Evolutionary conservation across 53 echinoderm and acorn worm genomes (phyloP).

Genomic region (Mesocentrotus franciscanus): DNA sequence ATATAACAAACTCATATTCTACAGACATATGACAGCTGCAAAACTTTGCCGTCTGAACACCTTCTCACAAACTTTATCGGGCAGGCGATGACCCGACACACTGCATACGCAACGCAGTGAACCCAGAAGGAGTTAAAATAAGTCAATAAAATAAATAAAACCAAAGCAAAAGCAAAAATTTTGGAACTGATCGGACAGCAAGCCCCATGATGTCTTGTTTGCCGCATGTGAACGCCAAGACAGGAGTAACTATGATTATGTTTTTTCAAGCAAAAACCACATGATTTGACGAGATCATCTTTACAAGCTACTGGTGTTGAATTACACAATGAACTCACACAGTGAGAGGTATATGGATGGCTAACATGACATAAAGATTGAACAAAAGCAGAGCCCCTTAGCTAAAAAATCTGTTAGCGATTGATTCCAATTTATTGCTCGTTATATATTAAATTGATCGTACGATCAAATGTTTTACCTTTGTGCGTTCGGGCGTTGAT

Average conservation of each 20-base stretch:
- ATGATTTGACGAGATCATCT: not conserved
- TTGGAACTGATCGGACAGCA: not conserved
- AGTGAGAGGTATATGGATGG: no score
- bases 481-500: no score
- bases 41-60: no score
- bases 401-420: no score
- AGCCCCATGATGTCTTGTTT: not conserved
- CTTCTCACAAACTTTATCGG: not conserved
- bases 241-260: not conserved
- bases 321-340: slow-evolving; percentile 2
- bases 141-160: not conserved
- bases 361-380: no score
- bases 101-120: not conserved
- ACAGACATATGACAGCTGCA: no score
- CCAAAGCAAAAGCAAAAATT: not conserved
- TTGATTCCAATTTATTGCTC: no score
- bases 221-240: not conserved
- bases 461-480: no score
- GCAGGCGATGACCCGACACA: not conserved
- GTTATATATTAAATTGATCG: no score
- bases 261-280: not conserved
- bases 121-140: not conserved
- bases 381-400: no score
- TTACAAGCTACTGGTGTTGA: not conserved
- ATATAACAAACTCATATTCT: no score